Evolutionary conservation across 2,888 invertebrate genomes (phyloP).

Genomic region (Vanessa cardui): DNA sequence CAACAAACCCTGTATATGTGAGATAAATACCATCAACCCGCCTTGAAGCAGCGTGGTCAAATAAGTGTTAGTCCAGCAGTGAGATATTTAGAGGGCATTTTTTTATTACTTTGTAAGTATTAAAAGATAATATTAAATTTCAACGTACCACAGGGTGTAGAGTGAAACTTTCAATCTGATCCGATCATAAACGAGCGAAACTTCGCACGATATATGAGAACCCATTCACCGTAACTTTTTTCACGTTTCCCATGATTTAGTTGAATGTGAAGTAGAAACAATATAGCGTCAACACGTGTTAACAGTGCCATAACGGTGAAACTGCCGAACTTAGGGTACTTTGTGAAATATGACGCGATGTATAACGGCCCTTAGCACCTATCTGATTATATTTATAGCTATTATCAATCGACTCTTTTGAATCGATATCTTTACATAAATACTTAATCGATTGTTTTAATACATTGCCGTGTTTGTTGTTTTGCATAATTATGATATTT

Average conservation of each 20-base stretch:
- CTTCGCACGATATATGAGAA: constrained; percentile 38
- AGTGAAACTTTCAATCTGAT: background rate
- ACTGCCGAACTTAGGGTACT: constrained; percentile 80
- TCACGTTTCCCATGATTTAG: constrained; percentile 63
- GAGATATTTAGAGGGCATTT: too few relatives aligned
- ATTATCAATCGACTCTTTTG: constrained; percentile 12
- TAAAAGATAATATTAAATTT: background rate
- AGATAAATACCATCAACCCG: too few relatives aligned
- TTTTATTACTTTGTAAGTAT: background rate
- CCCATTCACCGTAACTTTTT: constrained; percentile 47
- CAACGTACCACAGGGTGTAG: background rate
- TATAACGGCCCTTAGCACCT: constrained; percentile 65
- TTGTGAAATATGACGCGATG: constrained; percentile 79
- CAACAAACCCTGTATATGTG: too few relatives aligned
- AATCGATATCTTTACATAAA: constrained; percentile 13
- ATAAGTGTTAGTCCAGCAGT: too few relatives aligned
- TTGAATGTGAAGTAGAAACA: constrained; percentile 63
- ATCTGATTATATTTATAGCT: constrained; percentile 26
- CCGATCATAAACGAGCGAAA: constrained; percentile 19
- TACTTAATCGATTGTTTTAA: too few relatives aligned
- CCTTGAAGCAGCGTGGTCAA: too few relatives aligned
- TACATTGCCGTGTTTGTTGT: too few relatives aligned
- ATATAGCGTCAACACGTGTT: constrained; percentile 78
- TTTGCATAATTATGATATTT: too few relatives aligned
- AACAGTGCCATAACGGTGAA: constrained; percentile 78